Evolutionary conservation across 2,113 vertebrate species (phyloP).

Genomic region (Electrona antarctica): DNA sequence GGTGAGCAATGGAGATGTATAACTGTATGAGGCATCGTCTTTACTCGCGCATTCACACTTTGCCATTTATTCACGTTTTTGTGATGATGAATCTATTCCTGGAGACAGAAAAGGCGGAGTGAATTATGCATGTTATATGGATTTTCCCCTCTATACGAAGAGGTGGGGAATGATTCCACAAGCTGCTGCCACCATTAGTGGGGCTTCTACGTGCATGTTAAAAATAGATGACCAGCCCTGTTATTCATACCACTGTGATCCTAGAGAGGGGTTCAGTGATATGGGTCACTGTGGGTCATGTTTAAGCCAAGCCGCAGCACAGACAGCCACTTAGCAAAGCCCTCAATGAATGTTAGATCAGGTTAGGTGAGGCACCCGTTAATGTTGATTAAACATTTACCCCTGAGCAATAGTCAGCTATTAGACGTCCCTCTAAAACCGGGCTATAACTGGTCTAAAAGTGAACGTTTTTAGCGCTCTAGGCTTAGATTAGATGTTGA

Average conservation of each 20-base stretch:
- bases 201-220: background rate
- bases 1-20: background rate
- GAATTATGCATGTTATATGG: conserved; percentile 60
- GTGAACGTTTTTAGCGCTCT: too few species aligned
- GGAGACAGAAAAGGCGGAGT: background rate
- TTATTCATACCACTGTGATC: background rate
- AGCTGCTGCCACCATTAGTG: conserved; percentile 12
- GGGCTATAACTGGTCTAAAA: too few species aligned
- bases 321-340: background rate
- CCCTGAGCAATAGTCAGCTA: too few species aligned
- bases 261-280: background rate
- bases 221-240: conserved; percentile 5
- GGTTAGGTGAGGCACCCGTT: background rate
- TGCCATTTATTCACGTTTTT: conserved; percentile 14
- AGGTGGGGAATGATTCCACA: conserved; percentile 16
- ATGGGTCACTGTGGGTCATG: background rate
- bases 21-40: conserved; percentile 7
- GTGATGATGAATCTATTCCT: conserved; percentile 40
- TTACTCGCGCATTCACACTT: conserved; percentile 17
- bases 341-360: background rate
- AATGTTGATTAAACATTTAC: too few species aligned
- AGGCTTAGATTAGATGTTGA: too few species aligned
- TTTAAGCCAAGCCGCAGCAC: background rate
- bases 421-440: too few species aligned
- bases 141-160: conserved; percentile 29